phyloP scores from a whole-genome alignment of 2,888 invertebrate species.

The Gastrophysa polygoni region DNA sequence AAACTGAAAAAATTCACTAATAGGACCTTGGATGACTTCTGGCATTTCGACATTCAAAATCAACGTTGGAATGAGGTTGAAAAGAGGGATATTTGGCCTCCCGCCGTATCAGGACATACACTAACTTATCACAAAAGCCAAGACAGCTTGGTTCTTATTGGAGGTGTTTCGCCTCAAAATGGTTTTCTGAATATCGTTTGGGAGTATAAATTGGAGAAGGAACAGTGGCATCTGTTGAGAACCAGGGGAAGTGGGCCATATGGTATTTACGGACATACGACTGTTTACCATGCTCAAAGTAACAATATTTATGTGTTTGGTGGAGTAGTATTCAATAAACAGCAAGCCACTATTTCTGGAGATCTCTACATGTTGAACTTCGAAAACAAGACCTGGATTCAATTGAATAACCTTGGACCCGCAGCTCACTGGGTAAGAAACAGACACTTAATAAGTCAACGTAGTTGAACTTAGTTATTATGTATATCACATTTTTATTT shows the following conservation, averaged over 20 bases:
- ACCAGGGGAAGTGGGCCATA: constrained; percentile 77
- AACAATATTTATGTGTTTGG: constrained; percentile 91
- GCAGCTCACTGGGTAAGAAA: constrained; percentile 56
- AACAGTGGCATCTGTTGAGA: constrained; percentile 72
- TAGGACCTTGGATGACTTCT: constrained; percentile 81
- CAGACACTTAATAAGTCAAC: too few relatives aligned
- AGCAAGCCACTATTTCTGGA: constrained; percentile 66
- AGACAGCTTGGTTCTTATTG: constrained; percentile 82
- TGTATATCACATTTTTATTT: too few relatives aligned
- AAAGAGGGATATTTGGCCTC: constrained; percentile 64
- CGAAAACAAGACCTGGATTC: constrained; percentile 79
- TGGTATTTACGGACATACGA: constrained; percentile 87
- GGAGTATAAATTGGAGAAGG: constrained; percentile 80
- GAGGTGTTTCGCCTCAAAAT: constrained; percentile 79
- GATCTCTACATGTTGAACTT: constrained; percentile 80
- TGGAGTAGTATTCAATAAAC: constrained; percentile 78
- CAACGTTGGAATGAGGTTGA: constrained; percentile 76
- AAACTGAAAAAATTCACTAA: constrained; percentile 46
- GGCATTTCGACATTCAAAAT: constrained; percentile 89
- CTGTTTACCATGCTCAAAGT: constrained; percentile 81
- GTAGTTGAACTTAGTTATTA: too few relatives aligned
- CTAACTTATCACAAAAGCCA: constrained; percentile 78
- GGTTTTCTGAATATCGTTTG: constrained; percentile 78
- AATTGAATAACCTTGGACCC: constrained; percentile 47
- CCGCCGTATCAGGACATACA: constrained; percentile 88